phyloP scores from a whole-genome alignment of 2,888 invertebrate genomes.

The Andrena chrysosceles region DNA sequence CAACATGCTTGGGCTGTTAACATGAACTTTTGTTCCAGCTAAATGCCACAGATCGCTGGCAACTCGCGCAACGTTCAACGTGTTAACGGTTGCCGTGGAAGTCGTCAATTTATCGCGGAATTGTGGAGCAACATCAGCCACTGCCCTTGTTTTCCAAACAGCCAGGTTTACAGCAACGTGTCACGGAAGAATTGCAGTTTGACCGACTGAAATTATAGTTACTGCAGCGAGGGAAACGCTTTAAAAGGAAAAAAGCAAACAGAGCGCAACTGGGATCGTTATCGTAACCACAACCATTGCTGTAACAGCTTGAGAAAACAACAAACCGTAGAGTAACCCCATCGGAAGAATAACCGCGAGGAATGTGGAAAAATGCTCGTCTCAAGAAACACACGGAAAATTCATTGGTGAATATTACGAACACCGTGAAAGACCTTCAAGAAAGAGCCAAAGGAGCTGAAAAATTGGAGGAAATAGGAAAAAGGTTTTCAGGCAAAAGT shows the following conservation, averaged over 20 bases:
- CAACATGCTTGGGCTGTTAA: too few species aligned
- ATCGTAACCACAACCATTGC: conserved; percentile 57
- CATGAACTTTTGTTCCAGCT: neutral
- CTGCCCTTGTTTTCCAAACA: conserved; percentile 15
- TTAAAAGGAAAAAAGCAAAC: conserved; percentile 38
- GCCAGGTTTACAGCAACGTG: conserved; percentile 15
- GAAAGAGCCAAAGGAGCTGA: neutral
- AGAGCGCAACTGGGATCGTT: conserved; percentile 42
- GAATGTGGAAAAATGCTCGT: conserved; percentile 37
- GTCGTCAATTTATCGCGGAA: neutral
- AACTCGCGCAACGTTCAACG: neutral
- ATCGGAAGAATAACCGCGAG: conserved; percentile 18
- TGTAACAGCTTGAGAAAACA: conserved; percentile 46
- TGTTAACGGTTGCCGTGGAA: neutral
- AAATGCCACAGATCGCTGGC: neutral
- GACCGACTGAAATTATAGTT: conserved; percentile 45
- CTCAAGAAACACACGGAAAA: conserved; percentile 7
- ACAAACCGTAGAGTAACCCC: conserved; percentile 10
- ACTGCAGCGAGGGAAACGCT: neutral
- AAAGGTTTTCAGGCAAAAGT: neutral
- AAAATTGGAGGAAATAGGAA: conserved; percentile 3
- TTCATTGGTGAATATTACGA: conserved; percentile 24
- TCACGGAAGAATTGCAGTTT: conserved; percentile 42
- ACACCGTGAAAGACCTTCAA: neutral
- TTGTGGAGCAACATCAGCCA: neutral